Evolutionary conservation across 2,797 vertebrate species (phyloP), one percentile per base, ranked within the genome.

Genomic region (Cossypha caffra): DNA sequence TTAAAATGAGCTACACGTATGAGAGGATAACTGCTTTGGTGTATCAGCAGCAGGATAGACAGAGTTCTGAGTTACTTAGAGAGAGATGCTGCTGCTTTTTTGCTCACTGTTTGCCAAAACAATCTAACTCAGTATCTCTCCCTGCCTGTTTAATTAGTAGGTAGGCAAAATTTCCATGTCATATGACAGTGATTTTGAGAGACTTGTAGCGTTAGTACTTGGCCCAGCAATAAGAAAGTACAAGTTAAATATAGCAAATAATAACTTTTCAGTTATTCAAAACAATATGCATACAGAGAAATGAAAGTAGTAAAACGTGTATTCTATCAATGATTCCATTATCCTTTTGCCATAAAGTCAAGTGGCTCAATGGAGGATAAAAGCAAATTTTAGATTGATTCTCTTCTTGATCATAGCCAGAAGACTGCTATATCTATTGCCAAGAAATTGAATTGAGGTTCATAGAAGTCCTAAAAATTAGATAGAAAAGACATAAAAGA

Each of bases 191-290:
- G 47, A 83, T 78, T 91, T 87, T 92, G 57, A 62, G 57, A 85
- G 57, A 77, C 58, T 64, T 11, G 3, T 51, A 48, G 59, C 2
- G 1, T 59, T 82, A 86, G n/a, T 42, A 54, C 31, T 64, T 11
- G 6, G 29, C 69, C 40, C 51, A 38, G 47, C 62, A 86, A 51
- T 63, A 82, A 86, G 62, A 87, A 76, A 86, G 40, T 66, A 79
- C 55, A 75, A 78, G 79, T 69, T 95, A 81, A 81, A 95, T 91
- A 66, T 68, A 91, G 68, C 31, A 83, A 81, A 81, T 83, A 25
- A 20, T 86, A 78, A 81, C 58, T 96, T 93, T 94, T 87, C 81
- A 92, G 52, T 94, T 90, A 94, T 75, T 95, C 93, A 93, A 94
- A 97, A 93, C 68, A 93, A 81, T 75, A 74, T 0, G 2, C 37